phyloP scores from a whole-genome alignment of 2,113 vertebrate genomes.

The Setophaga coronata region DNA sequence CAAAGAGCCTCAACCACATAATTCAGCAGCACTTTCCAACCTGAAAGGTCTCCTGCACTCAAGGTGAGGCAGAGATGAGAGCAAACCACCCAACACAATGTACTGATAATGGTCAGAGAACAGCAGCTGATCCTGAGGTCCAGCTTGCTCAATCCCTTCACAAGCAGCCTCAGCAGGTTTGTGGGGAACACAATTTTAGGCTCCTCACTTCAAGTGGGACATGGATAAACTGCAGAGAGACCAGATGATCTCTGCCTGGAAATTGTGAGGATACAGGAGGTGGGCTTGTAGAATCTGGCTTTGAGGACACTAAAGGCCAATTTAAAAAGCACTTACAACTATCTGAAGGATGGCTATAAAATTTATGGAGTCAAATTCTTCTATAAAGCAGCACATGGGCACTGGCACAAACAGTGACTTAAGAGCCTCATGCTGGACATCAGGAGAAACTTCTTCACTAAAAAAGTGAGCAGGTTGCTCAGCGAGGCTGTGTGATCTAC shows the following conservation, averaged over 20 bases:
- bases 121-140: neutral
- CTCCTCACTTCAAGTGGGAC: neutral
- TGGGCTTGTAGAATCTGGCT: neutral
- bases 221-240: neutral
- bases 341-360: neutral
- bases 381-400: neutral
- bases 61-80: neutral
- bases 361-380: neutral
- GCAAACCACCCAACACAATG: rapidly evolving
- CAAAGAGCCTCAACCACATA: neutral
- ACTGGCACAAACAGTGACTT: neutral
- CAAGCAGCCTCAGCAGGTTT: neutral
- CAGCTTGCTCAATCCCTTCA: neutral
- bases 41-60: neutral
- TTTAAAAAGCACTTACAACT: neutral
- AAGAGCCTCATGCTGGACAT: neutral
- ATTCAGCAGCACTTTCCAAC: neutral
- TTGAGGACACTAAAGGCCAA: neutral
- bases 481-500: neutral
- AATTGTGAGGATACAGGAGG: neutral
- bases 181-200: neutral
- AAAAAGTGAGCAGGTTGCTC: neutral
- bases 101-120: neutral
- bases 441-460: neutral
- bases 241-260: neutral